phyloP scores from a whole-genome alignment of 2,797 vertebrate species.

The Phataginus tetradactyla region DNA sequence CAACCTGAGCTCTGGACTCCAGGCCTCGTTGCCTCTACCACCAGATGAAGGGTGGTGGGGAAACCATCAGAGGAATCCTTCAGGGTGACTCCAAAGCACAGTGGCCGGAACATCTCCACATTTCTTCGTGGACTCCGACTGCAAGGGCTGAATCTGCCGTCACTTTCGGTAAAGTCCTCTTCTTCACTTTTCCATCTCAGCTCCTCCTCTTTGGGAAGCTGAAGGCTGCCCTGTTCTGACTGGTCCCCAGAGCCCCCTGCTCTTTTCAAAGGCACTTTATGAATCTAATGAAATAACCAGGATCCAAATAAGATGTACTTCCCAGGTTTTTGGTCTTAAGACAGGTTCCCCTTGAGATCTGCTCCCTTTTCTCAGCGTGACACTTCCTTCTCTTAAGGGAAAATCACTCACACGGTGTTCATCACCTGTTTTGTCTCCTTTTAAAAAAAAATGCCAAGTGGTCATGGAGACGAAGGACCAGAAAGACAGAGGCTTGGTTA shows the following conservation, averaged over 20 bases:
- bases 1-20: neutral
- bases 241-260: neutral
- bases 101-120: neutral
- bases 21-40: neutral
- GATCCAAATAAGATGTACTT: constrained; percentile 35
- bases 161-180: rapidly evolving
- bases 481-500: neutral
- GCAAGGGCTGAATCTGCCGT: neutral
- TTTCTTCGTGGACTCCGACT: neutral
- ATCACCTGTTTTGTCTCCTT: constrained; percentile 13
- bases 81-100: neutral
- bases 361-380: neutral
- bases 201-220: neutral
- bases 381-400: constrained; percentile 21
- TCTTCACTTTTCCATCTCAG: neutral
- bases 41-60: rapidly evolving
- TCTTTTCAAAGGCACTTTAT: constrained; percentile 58
- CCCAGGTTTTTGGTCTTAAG: neutral
- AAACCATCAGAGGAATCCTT: neutral
- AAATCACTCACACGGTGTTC: neutral
- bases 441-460: neutral
- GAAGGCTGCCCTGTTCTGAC: neutral
- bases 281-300: neutral
- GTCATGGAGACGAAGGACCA: neutral
- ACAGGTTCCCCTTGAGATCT: neutral